Percentiles rank a stretch among this genome's conserved stretches.
Evolutionary conservation across 2,797 vertebrate species (phyloP).

Genomic region (Mallotus villosus): DNA sequence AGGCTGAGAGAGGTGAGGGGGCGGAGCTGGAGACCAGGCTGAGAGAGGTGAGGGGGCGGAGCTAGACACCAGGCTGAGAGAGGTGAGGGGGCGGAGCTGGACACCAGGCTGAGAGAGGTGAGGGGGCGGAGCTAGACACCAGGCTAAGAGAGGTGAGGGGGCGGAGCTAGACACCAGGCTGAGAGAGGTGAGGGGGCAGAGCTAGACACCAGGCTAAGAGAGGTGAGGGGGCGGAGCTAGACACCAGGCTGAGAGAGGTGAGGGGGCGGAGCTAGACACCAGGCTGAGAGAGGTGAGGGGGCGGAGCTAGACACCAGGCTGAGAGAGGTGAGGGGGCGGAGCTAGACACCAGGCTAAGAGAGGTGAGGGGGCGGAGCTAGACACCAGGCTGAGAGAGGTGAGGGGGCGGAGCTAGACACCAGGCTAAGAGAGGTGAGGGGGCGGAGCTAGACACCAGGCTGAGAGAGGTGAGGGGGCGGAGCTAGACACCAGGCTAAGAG

Average conservation of each 20-base stretch:
- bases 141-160: too few relatives aligned
- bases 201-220: too few relatives aligned
- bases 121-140: too few relatives aligned
- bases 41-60: not conserved
- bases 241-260: not conserved
- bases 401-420: not conserved
- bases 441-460: not conserved
- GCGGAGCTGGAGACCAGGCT: not conserved
- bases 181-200: too few relatives aligned
- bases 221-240: too few relatives aligned
- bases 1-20: not conserved
- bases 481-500: too few relatives aligned
- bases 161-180: too few relatives aligned
- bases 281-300: slow-evolving; percentile 3
- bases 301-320: not conserved
- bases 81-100: not conserved
- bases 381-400: not conserved
- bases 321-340: not conserved
- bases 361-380: slow-evolving; percentile 53
- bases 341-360: slow-evolving; percentile 63
- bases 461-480: not conserved
- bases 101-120: not conserved
- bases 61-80: too few relatives aligned
- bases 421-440: not conserved
- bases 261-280: not conserved